Evolutionary conservation across 2,797 vertebrate genomes (phyloP).

Genomic region (Pagetopsis macropterus): DNA sequence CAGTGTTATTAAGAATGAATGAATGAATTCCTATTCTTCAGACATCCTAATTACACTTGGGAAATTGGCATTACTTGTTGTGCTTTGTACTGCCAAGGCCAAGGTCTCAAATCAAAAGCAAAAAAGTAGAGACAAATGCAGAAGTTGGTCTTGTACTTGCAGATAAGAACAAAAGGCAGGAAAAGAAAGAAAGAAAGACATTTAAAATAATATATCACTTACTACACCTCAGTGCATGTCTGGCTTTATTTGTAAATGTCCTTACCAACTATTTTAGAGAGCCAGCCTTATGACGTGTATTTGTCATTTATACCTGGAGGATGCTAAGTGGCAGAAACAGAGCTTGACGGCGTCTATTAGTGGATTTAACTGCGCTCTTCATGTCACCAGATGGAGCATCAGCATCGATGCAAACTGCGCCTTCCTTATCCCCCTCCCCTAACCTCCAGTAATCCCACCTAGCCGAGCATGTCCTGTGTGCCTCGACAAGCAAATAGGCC

Average conservation of each 20-base stretch:
- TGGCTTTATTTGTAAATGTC: slow-evolving; percentile 13
- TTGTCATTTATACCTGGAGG: not conserved
- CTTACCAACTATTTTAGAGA: slow-evolving; percentile 18
- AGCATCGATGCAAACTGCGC: slow-evolving; percentile 23
- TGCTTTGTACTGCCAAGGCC: slow-evolving; percentile 23
- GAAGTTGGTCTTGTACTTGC: not conserved
- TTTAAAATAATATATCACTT: not conserved
- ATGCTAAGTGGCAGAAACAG: slow-evolving; percentile 17
- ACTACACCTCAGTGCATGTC: not conserved
- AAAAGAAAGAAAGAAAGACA: not conserved
- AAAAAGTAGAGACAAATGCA: not conserved
- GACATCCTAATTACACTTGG: slow-evolving; percentile 44
- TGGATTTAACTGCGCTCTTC: slow-evolving; percentile 11
- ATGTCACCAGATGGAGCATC: slow-evolving; percentile 34
- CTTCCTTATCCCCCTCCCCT: slow-evolving; percentile 15
- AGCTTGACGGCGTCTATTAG: slow-evolving; percentile 29
- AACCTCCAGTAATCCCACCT: slow-evolving; percentile 39
- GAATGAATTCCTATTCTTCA: slow-evolving; percentile 37
- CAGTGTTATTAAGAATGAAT: slow-evolving; percentile 38
- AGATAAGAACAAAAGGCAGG: not conserved
- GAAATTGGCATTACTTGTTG: slow-evolving; percentile 29
- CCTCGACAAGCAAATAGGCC: slow-evolving; percentile 71
- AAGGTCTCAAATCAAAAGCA: slow-evolving; percentile 17
- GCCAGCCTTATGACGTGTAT: not conserved
- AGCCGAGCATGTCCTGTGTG: slow-evolving; percentile 39